Percentiles rank a stretch among this genome's conserved stretches.
Conservation (phyloP, 2,888 invertebrate species). For the Chymomyza amoena region DNA sequence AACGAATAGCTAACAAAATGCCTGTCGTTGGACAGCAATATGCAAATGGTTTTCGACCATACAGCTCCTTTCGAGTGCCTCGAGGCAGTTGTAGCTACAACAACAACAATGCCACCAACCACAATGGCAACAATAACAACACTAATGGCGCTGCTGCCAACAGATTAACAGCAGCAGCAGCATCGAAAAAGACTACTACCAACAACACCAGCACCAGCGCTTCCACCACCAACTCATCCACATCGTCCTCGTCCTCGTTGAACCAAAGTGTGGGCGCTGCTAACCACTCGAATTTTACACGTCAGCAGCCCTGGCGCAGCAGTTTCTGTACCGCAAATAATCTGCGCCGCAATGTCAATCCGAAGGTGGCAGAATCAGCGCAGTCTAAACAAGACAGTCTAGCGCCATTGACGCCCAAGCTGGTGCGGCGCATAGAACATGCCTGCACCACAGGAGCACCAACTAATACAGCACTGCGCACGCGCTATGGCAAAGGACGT, state of each 20-base stretch:
- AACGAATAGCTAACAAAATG: constrained; percentile 68
- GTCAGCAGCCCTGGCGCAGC: constrained; percentile 76
- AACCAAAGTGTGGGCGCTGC: constrained; percentile 30
- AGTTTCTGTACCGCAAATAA: constrained; percentile 71
- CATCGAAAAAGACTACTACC: constrained; percentile 30
- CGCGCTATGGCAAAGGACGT: constrained; percentile 57
- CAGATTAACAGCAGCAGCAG: constrained; percentile 26
- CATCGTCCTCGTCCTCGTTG: constrained; percentile 50
- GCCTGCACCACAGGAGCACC: constrained; percentile 48
- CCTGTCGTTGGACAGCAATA: constrained; percentile 77
- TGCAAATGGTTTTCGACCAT: constrained; percentile 74
- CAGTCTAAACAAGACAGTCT: constrained; percentile 41
- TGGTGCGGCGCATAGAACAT: constrained; percentile 76
- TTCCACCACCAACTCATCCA: constrained; percentile 10
- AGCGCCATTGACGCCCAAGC: constrained; percentile 77
- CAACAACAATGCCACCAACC: constrained; percentile 34
- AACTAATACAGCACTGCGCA: constrained; percentile 15
- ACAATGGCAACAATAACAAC: constrained; percentile 26
- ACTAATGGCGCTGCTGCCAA: constrained; percentile 35
- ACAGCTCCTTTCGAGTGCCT: constrained; percentile 77
- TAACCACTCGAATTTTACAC: constrained; percentile 51
- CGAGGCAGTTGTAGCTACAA: constrained; percentile 63
- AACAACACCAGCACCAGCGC: constrained; percentile 32
- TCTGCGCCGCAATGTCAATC: constrained; percentile 22
- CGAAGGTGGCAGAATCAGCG: constrained; percentile 19